A percentile compares a stretch with the other conserved stretches of the same genome.
phyloP scores from a whole-genome alignment of 2,797 vertebrate genomes.

The Lagocephalus sceleratus region DNA sequence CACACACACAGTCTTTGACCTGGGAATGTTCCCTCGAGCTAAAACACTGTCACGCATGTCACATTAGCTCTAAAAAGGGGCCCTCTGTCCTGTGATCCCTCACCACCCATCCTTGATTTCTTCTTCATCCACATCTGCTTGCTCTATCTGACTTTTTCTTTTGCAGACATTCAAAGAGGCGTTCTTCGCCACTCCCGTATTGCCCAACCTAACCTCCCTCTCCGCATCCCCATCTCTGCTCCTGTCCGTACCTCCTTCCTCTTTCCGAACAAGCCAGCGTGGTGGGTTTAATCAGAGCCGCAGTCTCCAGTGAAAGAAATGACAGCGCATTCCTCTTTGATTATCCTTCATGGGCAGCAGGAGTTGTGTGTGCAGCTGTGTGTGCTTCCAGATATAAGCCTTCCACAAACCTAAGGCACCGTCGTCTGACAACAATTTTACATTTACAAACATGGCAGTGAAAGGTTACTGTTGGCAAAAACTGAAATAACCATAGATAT shows the following conservation, averaged over 20 bases:
- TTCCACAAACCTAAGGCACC: no score
- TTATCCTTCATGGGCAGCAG: no score
- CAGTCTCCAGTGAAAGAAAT: no score
- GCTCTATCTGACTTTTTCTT: conserved; percentile 9
- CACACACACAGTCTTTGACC: conserved; percentile 55
- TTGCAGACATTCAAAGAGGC: background rate
- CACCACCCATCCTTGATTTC: conserved; percentile 25
- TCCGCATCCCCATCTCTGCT: background rate
- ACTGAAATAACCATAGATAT: no score
- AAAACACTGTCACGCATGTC: conserved; percentile 69
- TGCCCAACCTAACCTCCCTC: background rate
- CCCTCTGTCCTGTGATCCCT: conserved; percentile 65
- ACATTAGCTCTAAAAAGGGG: conserved; percentile 70
- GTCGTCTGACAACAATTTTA: no score
- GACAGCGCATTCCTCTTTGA: no score
- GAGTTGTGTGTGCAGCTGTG: no score
- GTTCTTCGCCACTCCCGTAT: background rate
- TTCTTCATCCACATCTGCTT: conserved; percentile 18
- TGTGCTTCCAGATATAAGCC: no score
- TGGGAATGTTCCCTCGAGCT: conserved; percentile 59
- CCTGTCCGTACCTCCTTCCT: background rate
- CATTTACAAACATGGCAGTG: no score
- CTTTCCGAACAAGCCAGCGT: conserved; percentile 31
- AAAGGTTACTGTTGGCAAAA: no score
- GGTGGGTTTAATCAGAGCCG: conserved; percentile 1